These are phyloP conservation scores for Tenthredo mesomela DNA, from an alignment of 2,888 invertebrate genomes.

Conservation along the genomic window DNA sequence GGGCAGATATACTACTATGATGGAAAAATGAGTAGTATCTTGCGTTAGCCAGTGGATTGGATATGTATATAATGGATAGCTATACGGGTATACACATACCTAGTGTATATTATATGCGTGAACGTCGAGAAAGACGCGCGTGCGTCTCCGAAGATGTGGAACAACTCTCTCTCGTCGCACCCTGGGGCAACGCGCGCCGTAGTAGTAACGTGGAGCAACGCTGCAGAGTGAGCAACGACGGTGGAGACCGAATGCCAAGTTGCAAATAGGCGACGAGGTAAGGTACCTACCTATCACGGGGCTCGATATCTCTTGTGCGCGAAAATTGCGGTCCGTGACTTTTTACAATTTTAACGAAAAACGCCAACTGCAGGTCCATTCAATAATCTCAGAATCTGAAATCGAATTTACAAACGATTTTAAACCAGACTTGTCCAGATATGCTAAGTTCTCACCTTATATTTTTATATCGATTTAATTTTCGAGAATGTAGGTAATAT, in stretches of 20 bases:
- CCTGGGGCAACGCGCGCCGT: conserved; percentile 37
- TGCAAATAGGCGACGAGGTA: conserved; percentile 35
- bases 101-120: background rate
- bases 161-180: conserved; percentile 52
- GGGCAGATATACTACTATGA: background rate
- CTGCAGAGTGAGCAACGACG: background rate
- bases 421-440: too few relatives aligned
- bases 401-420: background rate
- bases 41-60: conserved; percentile 18
- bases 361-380: background rate
- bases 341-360: background rate
- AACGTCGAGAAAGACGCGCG: conserved; percentile 44
- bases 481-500: background rate
- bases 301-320: background rate
- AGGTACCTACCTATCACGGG: background rate
- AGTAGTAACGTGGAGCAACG: background rate
- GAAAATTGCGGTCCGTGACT: background rate
- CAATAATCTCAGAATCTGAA: background rate
- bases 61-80: conserved; percentile 29
- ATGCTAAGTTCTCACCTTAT: background rate
- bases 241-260: conserved; percentile 11
- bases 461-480: background rate
- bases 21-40: background rate
- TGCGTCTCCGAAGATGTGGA: conserved; percentile 52
- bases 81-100: background rate